phyloP scores from a whole-genome alignment of 2,113 vertebrate species.

The Salvelinus sp. region DNA sequence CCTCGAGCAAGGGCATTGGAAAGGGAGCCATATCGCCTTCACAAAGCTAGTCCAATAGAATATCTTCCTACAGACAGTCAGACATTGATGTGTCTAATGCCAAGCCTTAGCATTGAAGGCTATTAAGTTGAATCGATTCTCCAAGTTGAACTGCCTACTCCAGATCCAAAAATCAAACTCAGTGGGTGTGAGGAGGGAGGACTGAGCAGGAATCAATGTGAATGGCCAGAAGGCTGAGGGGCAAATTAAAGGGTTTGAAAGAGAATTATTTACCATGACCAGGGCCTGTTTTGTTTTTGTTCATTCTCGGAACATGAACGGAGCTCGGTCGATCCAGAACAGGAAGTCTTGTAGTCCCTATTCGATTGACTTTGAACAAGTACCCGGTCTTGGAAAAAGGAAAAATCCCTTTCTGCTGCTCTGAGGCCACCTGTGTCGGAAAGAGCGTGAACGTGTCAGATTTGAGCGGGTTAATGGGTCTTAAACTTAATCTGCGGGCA shows the following conservation, averaged over 20 bases:
- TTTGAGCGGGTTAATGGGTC: slow-evolving; percentile 29
- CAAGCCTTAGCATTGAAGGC: slow-evolving; percentile 36
- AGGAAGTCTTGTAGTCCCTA: slow-evolving; percentile 21
- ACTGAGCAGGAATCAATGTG: slow-evolving; percentile 30
- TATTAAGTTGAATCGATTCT: slow-evolving; percentile 57
- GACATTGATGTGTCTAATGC: slow-evolving; percentile 35
- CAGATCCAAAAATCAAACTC: slow-evolving; percentile 42
- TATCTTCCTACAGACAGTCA: slow-evolving; percentile 37
- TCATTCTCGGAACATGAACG: slow-evolving; percentile 22
- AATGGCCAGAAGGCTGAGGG: slow-evolving; percentile 32
- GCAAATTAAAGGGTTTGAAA: slow-evolving; percentile 30
- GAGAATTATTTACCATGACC: slow-evolving; percentile 27
- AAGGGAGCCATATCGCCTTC: slow-evolving; percentile 24
- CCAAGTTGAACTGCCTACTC: slow-evolving; percentile 30
- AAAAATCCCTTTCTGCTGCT: slow-evolving; percentile 17
- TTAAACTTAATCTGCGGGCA: slow-evolving; percentile 56
- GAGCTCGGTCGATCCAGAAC: slow-evolving; percentile 10
- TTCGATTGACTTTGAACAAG: slow-evolving; percentile 8
- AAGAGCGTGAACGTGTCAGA: slow-evolving; percentile 49
- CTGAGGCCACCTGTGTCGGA: slow-evolving; percentile 40
- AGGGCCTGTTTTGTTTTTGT: slow-evolving; percentile 9
- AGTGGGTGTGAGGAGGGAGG: slow-evolving; percentile 23
- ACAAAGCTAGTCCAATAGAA: slow-evolving; percentile 39
- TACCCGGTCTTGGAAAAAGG: slow-evolving; percentile 18
- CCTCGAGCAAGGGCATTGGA: slow-evolving; percentile 4